Evolutionary conservation across 2,797 vertebrate genomes (phyloP), one percentile per base, ranked within the genome.

Genomic region (Periparus ater): DNA sequence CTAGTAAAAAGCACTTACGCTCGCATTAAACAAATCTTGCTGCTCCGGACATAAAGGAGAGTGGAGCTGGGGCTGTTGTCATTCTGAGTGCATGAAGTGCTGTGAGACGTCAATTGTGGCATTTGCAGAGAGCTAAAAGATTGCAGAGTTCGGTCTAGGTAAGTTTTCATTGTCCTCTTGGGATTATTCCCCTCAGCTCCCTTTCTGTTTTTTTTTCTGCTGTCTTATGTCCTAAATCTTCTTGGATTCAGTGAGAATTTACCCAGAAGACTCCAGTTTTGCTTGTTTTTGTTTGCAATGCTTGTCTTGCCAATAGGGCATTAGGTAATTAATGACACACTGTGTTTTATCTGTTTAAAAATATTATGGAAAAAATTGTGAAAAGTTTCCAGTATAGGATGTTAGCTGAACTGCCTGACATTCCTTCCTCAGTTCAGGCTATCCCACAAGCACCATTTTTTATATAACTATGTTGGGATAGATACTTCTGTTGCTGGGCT

Each of bases 301-400:
- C 85, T 88, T 83, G 82, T 88, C 30, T 10, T 82, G 74, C 91
- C 78, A 71, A 36, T 71, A 7, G 68, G 61, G 72, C 14, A 16
- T 87, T 87, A 87, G 86, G 74, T 87, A 85, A 86, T 76, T 89
- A 85, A 60, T 36, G 61, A 60, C 81, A 92, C 17, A 12, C 42
- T 63, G 36, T 25, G 10, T 50, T 90, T 91, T 89, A 94, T 92
- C 77, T 34, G 16, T 80, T 91, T 29, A 82, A 95, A 96, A 94
- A 68, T 57, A 91, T 34, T 63, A 23, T 0, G 71, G 95, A 87
- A 95, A 93, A 84, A 94, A 73, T 19, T 51, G 48, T 77, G 55
- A 16, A 9, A 38, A 54, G 25, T 93, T 96, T 93, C 93, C 93
- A 70, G 38, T 50, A 50, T 87, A 82, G 88, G 92, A 93, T 93